Evolutionary conservation across 2,797 vertebrate genomes (phyloP).

Genomic region (Epinephelus awoara): DNA sequence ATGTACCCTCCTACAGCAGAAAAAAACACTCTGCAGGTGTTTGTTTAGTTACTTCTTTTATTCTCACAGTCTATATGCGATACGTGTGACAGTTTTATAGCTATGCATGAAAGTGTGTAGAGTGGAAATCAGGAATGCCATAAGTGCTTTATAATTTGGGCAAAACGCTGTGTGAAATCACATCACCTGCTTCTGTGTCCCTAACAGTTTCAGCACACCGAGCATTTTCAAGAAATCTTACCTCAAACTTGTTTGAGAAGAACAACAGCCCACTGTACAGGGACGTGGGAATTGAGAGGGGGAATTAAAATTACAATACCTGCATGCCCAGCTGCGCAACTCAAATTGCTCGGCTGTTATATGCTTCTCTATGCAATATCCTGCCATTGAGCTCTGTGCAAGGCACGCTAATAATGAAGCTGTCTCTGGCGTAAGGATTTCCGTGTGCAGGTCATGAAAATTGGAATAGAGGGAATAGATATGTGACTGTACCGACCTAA

Average conservation of each 20-base stretch:
- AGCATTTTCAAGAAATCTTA: constrained; percentile 58
- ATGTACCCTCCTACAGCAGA: constrained; percentile 6
- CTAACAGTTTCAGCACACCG: constrained; percentile 47
- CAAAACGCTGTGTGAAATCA: constrained; percentile 45
- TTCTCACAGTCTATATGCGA: neutral
- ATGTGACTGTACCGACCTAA: constrained; percentile 63
- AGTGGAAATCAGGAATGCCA: constrained; percentile 25
- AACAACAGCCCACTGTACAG: constrained; percentile 70
- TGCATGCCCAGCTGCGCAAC: constrained; percentile 80
- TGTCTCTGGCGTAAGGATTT: constrained; percentile 76
- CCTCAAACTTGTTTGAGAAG: constrained; percentile 65
- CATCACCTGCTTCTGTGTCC: constrained; percentile 10
- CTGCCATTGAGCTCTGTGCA: constrained; percentile 76
- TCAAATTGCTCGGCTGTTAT: constrained; percentile 81
- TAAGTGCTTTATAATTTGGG: constrained; percentile 58
- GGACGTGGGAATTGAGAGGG: constrained; percentile 72
- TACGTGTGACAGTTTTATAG: constrained; percentile 31
- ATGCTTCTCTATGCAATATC: constrained; percentile 82
- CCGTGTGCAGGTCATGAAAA: constrained; percentile 73
- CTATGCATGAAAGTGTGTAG: neutral
- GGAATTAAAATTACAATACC: constrained; percentile 84
- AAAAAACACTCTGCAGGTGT: constrained; percentile 30
- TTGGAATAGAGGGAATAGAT: constrained; percentile 74
- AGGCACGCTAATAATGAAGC: constrained; percentile 79
- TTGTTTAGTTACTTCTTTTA: constrained; percentile 33